These are phyloP conservation scores for Alsophila aescularia DNA, from an alignment of 2,888 invertebrate species.

Conservation along the genomic window DNA sequence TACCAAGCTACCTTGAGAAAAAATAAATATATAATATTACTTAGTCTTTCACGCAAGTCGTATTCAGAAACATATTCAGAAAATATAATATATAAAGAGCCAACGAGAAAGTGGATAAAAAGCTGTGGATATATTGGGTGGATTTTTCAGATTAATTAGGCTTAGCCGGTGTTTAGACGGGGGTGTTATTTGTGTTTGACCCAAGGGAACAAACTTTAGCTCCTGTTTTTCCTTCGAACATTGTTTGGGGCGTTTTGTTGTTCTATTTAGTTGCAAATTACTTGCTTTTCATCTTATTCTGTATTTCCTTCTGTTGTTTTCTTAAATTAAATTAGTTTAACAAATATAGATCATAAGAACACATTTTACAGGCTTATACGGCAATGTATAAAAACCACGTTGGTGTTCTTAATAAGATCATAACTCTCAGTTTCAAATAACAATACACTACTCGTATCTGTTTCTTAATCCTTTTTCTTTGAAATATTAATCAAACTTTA, in stretches of 20 bases:
- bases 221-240: conserved; percentile 10
- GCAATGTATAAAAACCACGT: no score
- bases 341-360: no score
- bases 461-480: no score
- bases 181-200: conserved; percentile 55
- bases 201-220: conserved; percentile 39
- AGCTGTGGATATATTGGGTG: conserved; percentile 43
- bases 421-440: no score
- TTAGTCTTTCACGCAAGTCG: no score
- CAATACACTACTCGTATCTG: no score
- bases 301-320: not conserved
- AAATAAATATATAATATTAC: no score
- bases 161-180: conserved; percentile 54
- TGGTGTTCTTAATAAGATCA: no score
- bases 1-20: no score
- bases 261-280: not conserved
- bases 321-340: not conserved
- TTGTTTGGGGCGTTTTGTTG: conserved; percentile 8
- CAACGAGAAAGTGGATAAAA: not conserved
- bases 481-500: no score
- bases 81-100: not conserved
- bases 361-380: no score
- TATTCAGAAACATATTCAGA: not conserved
- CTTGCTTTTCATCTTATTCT: not conserved
- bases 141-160: conserved; percentile 66